Conservation (phyloP, 2,113 vertebrate genomes). For the Passerina amoena region DNA sequence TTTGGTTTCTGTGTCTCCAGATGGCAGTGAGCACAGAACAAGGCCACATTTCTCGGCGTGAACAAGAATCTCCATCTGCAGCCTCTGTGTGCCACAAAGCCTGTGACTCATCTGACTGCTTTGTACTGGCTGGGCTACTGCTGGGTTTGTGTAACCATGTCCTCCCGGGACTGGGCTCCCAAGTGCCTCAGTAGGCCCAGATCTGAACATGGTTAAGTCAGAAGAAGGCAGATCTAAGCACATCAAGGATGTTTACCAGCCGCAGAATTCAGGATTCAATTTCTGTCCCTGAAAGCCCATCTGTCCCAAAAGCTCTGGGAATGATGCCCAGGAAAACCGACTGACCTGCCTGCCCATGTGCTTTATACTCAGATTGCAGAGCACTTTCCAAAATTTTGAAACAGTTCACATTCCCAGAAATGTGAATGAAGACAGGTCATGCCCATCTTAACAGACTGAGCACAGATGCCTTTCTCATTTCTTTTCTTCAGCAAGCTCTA, state of each 20-base stretch:
- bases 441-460: not conserved
- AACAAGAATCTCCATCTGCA: conserved; percentile 26
- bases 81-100: conserved; percentile 1
- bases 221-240: not conserved
- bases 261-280: not conserved
- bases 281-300: not conserved
- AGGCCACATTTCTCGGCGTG: not conserved
- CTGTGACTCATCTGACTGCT: conserved; percentile 10
- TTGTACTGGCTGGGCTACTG: not conserved
- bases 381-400: not conserved
- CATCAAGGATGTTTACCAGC: not conserved
- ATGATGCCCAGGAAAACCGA: not conserved
- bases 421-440: not conserved
- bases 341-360: not conserved
- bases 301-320: not conserved
- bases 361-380: not conserved
- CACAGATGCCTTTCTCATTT: not conserved
- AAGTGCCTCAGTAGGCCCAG: not conserved
- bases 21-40: not conserved
- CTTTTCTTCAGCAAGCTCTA: not conserved
- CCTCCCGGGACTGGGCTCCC: not conserved
- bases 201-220: not conserved
- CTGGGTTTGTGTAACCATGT: not conserved
- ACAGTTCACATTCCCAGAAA: not conserved
- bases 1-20: conserved; percentile 31